Evolutionary conservation across 2,888 invertebrate genomes (phyloP), one percentile per base, ranked within the genome.

Genomic region (Labia minor): DNA sequence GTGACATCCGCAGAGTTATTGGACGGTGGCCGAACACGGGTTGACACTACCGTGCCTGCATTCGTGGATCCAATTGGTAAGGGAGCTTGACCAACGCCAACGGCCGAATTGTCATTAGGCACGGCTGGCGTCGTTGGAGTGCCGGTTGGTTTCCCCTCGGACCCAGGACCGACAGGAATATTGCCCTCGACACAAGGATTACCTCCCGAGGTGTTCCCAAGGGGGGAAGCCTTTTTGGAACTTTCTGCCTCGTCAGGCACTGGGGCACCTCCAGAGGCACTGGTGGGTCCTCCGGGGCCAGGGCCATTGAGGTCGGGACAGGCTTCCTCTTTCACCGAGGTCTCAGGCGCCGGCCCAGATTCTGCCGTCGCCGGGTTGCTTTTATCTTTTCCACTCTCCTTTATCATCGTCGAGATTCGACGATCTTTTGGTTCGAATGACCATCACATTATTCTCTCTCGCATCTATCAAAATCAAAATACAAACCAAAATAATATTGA

Each of bases 311-410:
- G 37, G 33, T 68, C 69, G 16, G 69, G 63, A 6, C 67, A 67
- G 19, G 69, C 67, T 37, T 69, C 69, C 62, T 69, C 69, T 66
- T 69, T 69, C 19, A 69, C 66, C 4, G 65, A 61, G 19, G 66
- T 65, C 63, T 69, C 69, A 49, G 69, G 66, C 18, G 66, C 19
- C 19, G 66, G 68, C n/a, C 26, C 66, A 16, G 49, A 49, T 2
- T 49, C 49, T 16, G 49, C 49, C 16, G 49, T 16, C 49, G 49
- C 49, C 49, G 49, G 14, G 49, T 16, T 49, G 16, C 49, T 49
- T 14, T 49, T 49, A 49, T 49, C 49, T 49, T 49, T 49, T 4
- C 49, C 49, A 49, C 49, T 49, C 16, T 49, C 49, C 14, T 49
- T 49, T 11, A 49, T 49, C 49, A 49, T 49, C 49, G 49, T 49